Conservation (phyloP, 2,888 invertebrate genomes). For the Drosophila paracracens region DNA sequence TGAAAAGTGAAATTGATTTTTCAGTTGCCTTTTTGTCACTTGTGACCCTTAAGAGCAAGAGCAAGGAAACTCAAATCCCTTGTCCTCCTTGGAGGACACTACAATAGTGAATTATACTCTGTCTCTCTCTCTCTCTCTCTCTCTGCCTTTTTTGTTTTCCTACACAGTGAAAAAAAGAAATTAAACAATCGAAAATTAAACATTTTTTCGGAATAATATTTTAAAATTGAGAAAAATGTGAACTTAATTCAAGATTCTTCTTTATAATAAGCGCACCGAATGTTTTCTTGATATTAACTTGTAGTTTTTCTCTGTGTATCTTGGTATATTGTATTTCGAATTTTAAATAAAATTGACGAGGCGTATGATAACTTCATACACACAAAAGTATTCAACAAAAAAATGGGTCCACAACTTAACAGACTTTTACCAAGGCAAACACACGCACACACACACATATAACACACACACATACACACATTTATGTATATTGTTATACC, state of each 20-base stretch:
- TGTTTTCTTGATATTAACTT: too few species aligned
- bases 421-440: conserved; percentile 20
- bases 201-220: neutral
- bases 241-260: neutral
- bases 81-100: neutral
- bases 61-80: neutral
- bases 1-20: conserved; percentile 8
- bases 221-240: neutral
- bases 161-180: neutral
- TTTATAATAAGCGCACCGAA: neutral
- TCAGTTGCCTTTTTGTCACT: conserved; percentile 1
- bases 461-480: neutral
- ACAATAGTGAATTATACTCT: neutral
- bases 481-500: conserved; percentile 29
- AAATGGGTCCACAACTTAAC: conserved; percentile 15
- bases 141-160: fast-evolving
- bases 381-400: conserved; percentile 26
- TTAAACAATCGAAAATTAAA: neutral
- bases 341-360: conserved; percentile 55
- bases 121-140: neutral
- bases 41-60: conserved; percentile 1
- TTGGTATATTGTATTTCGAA: conserved; percentile 4
- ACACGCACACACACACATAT: neutral
- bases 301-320: neutral
- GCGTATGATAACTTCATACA: conserved; percentile 49